Conservation (phyloP, 2,113 vertebrate genomes). For the Neogale vison region DNA sequence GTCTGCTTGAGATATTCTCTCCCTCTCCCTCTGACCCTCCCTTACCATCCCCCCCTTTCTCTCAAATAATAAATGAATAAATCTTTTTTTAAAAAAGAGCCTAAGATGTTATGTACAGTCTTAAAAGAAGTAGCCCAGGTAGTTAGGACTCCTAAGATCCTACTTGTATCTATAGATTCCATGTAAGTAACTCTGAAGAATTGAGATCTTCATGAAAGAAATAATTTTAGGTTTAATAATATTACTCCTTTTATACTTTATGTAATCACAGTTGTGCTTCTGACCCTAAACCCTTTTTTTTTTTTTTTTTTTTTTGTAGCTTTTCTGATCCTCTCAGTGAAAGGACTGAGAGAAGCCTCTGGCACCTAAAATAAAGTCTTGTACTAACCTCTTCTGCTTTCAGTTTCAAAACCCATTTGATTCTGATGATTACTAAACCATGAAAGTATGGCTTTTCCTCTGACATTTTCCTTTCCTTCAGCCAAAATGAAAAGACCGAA, state of each 20-base stretch:
- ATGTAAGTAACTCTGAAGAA: background rate
- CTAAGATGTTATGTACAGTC: background rate
- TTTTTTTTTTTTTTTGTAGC: background rate
- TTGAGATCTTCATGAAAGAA: background rate
- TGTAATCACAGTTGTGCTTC: background rate
- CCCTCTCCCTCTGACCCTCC: too few relatives aligned
- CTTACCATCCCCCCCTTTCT: background rate
- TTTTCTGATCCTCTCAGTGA: background rate
- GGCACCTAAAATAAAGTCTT: constrained; percentile 2
- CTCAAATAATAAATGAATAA: background rate
- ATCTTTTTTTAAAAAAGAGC: background rate
- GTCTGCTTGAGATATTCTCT: background rate
- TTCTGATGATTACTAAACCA: constrained; percentile 8
- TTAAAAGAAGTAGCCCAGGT: constrained; percentile 14
- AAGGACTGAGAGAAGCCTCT: background rate
- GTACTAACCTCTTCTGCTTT: constrained; percentile 43
- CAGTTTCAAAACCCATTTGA: constrained; percentile 10
- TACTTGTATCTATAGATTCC: background rate
- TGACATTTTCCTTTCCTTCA: constrained; percentile 34
- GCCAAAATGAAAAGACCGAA: constrained; percentile 25
- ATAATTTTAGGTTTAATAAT: background rate
- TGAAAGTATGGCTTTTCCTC: background rate
- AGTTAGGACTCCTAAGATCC: background rate
- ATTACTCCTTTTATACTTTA: background rate
- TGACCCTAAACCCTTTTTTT: background rate